A percentile compares a stretch with the other conserved stretches of the same genome.
phyloP scores from a whole-genome alignment of 1,140 invertebrate species.

The Drosophila kohkoa region DNA sequence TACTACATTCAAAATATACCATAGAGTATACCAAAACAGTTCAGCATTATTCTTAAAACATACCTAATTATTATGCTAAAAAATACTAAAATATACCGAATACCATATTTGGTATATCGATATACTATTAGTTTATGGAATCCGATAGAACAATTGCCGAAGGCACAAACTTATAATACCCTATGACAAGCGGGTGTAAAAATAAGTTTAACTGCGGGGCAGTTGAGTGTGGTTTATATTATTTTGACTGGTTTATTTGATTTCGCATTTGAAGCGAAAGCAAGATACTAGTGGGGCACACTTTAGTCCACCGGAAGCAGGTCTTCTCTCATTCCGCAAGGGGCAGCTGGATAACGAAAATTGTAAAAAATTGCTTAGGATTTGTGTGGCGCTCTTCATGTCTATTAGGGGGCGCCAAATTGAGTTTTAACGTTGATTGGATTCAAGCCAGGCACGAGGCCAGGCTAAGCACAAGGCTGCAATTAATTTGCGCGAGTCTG shows the following conservation, averaged over 20 bases:
- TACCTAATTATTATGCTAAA: no score
- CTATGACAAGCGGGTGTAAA: background rate
- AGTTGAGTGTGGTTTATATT: conserved; percentile 72
- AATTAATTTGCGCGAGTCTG: conserved; percentile 26
- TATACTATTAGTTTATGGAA: no score
- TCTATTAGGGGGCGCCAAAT: conserved; percentile 56
- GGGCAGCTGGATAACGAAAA: conserved; percentile 22
- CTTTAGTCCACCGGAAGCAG: no score
- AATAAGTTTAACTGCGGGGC: conserved; percentile 59
- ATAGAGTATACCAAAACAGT: no score
- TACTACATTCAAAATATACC: no score
- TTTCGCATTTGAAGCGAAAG: conserved; percentile 43
- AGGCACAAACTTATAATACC: no score
- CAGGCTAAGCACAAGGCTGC: conserved; percentile 21
- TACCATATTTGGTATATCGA: no score
- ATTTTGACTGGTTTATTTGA: conserved; percentile 77
- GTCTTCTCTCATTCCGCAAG: no score
- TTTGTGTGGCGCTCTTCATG: conserved; percentile 51
- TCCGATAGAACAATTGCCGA: no score
- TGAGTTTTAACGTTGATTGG: conserved; percentile 65
- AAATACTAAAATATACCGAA: no score
- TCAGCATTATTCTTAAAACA: no score
- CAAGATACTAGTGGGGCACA: background rate
- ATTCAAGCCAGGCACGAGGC: conserved; percentile 19
- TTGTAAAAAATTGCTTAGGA: conserved; percentile 60